Base-by-base conservation (phyloP, 2,113 vertebrate genomes). In the Mesocricetus auratus region DNA sequence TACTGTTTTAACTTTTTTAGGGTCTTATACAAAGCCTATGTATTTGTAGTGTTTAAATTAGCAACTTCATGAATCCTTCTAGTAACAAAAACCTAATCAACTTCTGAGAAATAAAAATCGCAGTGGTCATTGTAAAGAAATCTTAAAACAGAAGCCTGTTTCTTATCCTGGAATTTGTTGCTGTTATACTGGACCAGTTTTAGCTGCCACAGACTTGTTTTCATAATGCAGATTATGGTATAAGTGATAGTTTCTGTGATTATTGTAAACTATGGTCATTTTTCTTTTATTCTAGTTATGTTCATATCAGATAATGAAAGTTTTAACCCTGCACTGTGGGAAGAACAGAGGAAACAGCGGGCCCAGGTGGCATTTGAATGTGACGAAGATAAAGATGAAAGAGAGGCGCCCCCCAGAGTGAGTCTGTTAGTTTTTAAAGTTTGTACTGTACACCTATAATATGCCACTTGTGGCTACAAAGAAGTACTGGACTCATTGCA, bases 341-440 rank as follows among this genome's bases (percentile, higher is more conserved):
- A 99, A 97, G 99, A 99, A 78, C 99, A 99, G 96, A 98, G 99
- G 24, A 99, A 99, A 96, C 99, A 99, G 93, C 98, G 99, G 81
- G 99, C 99, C 93, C 99, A 99, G 98, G 99, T 99, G 97, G 99
- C 99, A 77, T 99, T 99, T 93, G 99, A 99, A 97, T 99, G 99
- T 97, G 99, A 99, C 92, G 99, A 99, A 98, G 99, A 99, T 98
- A 99, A 99, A 97, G 99, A 99, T 95, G 99, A 99, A 98, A 98
- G 99, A 86, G 99, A 99, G 86, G 98, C 98, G 6, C 99, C 99
- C 0, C 98, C 99, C 47, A 98, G 99, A 98, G 99, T 99, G 73
- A 98, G 99, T 98, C 81, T 78, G 36, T 78, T 42, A 3, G 85
- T 53, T 64, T 45, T 82, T 91, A 68, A 85, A 58, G 24, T 36